phyloP scores from a whole-genome alignment of 2,888 invertebrate species.

The Stenurella melanura region DNA sequence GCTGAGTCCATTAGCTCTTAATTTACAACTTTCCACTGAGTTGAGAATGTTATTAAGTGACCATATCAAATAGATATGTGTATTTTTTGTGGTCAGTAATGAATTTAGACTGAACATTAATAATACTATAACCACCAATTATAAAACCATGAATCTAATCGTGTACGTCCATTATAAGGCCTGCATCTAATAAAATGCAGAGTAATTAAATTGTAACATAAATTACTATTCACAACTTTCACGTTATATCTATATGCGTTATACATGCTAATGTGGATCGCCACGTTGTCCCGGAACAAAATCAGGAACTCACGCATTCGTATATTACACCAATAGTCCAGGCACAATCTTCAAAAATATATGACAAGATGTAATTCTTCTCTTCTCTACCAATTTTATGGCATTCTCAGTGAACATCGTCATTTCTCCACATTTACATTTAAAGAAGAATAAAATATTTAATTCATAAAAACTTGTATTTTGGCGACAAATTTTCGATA shows the following conservation, averaged over 20 bases:
- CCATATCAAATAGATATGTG: conserved; percentile 15
- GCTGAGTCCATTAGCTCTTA: neutral
- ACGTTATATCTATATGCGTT: conserved; percentile 52
- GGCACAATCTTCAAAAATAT: neutral
- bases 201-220: conserved; percentile 56
- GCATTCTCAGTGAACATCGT: too few relatives aligned
- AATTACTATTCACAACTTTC: conserved; percentile 57
- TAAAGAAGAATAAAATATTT: too few relatives aligned
- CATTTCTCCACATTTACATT: too few relatives aligned
- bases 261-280: conserved; percentile 48
- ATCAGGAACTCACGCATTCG: conserved; percentile 45
- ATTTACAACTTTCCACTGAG: conserved; percentile 10
- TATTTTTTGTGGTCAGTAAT: conserved; percentile 33
- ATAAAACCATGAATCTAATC: conserved; percentile 43
- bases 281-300: conserved; percentile 51
- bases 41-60: conserved; percentile 23
- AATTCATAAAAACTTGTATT: too few relatives aligned
- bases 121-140: conserved; percentile 43
- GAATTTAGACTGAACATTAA: conserved; percentile 43
- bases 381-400: too few relatives aligned
- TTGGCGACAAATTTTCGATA: too few relatives aligned
- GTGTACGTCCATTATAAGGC: conserved; percentile 35
- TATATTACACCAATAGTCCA: conserved; percentile 28
- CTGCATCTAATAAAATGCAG: conserved; percentile 46
- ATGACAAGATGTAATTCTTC: neutral